Base-by-base conservation (phyloP, 2,797 vertebrate species). In the Oreonectes daqikongensis region DNA sequence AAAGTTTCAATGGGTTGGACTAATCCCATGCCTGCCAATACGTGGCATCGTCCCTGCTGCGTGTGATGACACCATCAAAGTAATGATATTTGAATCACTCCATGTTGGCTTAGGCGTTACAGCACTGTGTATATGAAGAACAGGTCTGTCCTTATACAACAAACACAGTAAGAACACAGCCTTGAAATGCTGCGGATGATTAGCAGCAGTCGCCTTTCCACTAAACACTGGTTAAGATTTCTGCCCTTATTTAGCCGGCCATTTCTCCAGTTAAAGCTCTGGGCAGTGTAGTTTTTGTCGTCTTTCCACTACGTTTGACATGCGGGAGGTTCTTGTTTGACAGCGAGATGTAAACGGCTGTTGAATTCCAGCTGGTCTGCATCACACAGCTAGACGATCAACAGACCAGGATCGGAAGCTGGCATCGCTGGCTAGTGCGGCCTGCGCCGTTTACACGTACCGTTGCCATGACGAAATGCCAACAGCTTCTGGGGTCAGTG, bases 181-280 rank as follows among this genome's bases (percentile, higher is more conserved):
- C 81, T 86, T 88, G 85, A 88, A 75, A 85, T 9, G 81, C 78
- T 66, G 69, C 71, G 82, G 87, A 77, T 89, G 84, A 87, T 84
- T 89, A 84, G 85, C 86, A 91, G 84, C 83, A 55, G 82, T 81
- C 63, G 77, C 71, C 75, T 72, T 76, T 76, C 72, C 80, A 79
- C 67, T 70, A 80, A 68, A 72, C 78, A 79, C 61, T 63, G n/a
- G 78, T 82, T 59, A 81, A 69, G 75, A 83, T 79, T 78, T 84
- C 84, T 85, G 83, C 73, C 90, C 90, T 91, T 92, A 92, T 92
- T 92, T 91, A 92, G 89, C 72, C 42, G 78, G 79, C 83, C 71
- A 78, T 86, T 79, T 81, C 89, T 8, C 1, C 79, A 75, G 84
- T 79, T 76, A 10, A 84, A 55, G 87, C 85, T 89, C 88, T 90